phyloP scores from a whole-genome alignment of 2,888 invertebrate species.

The Leptinotarsa rubiginosa region DNA sequence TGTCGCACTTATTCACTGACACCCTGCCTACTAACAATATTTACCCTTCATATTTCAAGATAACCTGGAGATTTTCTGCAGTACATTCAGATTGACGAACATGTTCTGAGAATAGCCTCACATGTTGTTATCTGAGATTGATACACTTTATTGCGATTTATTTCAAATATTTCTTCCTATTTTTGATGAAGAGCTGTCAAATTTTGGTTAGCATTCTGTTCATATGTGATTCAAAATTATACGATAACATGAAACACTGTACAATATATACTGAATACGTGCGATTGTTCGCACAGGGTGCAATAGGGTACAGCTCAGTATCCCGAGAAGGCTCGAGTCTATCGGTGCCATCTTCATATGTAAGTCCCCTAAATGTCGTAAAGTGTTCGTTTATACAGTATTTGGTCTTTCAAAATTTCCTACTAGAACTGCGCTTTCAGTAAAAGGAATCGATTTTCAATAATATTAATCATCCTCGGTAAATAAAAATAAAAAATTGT shows the following conservation, averaged over 20 bases:
- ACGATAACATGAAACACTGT: slow-evolving; percentile 30
- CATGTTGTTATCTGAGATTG: no score
- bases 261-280: slow-evolving; percentile 50
- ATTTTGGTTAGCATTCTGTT: background rate
- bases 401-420: background rate
- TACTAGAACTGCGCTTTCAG: background rate
- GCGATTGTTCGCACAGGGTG: slow-evolving; percentile 63
- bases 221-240: slow-evolving; percentile 42
- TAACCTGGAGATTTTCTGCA: no score
- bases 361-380: slow-evolving; percentile 63
- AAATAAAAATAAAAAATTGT: no score
- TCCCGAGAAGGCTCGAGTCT: slow-evolving; percentile 80
- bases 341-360: slow-evolving; percentile 83
- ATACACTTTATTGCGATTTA: no score
- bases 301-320: slow-evolving; percentile 67
- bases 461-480: no score
- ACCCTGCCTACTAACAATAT: no score
- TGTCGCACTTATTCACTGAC: no score
- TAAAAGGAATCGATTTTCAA: background rate
- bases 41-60: no score
- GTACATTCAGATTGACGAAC: no score
- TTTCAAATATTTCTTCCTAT: background rate
- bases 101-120: no score
- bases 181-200: background rate
- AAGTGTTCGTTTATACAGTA: slow-evolving; percentile 47